A percentile compares a stretch with the other conserved stretches of the same genome.
Evolutionary conservation across 2,113 vertebrate genomes (phyloP).

Genomic region (Callithrix jacchus): DNA sequence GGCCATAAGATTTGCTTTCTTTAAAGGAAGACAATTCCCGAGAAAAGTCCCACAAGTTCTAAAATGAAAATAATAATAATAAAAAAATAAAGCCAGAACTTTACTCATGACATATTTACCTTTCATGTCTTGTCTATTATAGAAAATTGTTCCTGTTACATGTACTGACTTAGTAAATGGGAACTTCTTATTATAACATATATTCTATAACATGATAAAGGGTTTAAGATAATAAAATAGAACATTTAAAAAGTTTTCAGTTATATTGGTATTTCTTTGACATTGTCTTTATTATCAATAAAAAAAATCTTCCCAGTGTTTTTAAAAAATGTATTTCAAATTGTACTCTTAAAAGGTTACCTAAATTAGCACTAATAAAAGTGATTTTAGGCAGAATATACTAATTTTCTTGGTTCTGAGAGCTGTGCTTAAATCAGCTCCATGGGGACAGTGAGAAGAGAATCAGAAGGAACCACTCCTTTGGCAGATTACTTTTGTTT

Average conservation of each 20-base stretch:
- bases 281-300: neutral
- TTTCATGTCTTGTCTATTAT: neutral
- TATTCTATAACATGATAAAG: conserved; percentile 26
- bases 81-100: neutral
- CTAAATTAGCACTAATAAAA: neutral
- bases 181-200: neutral
- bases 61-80: neutral
- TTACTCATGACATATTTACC: neutral
- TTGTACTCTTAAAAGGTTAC: neutral
- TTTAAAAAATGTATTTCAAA: neutral
- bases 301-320: neutral
- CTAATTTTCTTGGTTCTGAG: neutral
- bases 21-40: neutral
- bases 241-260: neutral
- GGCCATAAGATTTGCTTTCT: neutral
- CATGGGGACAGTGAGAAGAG: neutral
- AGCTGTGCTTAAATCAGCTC: neutral
- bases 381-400: conserved; percentile 23
- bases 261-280: conserved; percentile 8
- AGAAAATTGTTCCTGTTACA: conserved; percentile 37
- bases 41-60: neutral
- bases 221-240: conserved; percentile 22
- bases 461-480: neutral
- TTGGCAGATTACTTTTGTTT: neutral
- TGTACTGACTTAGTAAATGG: neutral